Base-by-base conservation (phyloP, 1,140 invertebrate genomes). In the Wiebesia pumilae region DNA sequence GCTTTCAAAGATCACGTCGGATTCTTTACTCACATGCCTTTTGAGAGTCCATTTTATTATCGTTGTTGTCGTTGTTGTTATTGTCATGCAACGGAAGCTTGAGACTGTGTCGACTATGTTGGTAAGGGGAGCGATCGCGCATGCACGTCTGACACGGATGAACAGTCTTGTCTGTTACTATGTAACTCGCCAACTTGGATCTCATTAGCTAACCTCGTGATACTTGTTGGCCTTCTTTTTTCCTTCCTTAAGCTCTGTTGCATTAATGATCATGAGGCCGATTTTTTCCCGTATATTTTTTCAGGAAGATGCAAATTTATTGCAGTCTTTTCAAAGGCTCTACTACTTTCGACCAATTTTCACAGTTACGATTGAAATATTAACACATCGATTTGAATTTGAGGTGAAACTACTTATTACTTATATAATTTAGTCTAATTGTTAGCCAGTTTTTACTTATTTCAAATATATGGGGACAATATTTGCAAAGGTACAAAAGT, bases 191-290 rank as follows among this genome's bases (percentile, higher is more conserved):
- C 75, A 78, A 30, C 38, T 30, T 30, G 30, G 43, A 58, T 35
- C 77, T 58, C 51, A 79, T 79, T 79, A 79, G 30, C 12, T 35
- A 51, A 79, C 77, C 77, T 79, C 51, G 77, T 35, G 51, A 79
- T 79, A 79, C 51, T 58, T 24, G 47, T 10, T 24, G 43, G 51
- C 77, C 51, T 79, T 79, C 3, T 79, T 58, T 58, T 58, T 77
- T 38, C 43, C 47, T 77, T 51, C 30, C 27, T 75, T 69, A 16
- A n/a, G 0, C 27, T 40, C 40, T 75, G 40, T 27, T 77, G 27
- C 4, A 19, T 51, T 51, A 16, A 12, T 24, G 27, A 0, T 51
- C 43, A 1, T 7, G 3, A 51, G n/a, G 19, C 27, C 12, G 7
- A 21, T 54, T 58, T 79, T 79, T 38, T 51, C 14, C 21, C 30